Base-by-base conservation (phyloP, 30 jellyfish, hydroid and myxozoan genomes). In the Catostylus mosaicus region DNA sequence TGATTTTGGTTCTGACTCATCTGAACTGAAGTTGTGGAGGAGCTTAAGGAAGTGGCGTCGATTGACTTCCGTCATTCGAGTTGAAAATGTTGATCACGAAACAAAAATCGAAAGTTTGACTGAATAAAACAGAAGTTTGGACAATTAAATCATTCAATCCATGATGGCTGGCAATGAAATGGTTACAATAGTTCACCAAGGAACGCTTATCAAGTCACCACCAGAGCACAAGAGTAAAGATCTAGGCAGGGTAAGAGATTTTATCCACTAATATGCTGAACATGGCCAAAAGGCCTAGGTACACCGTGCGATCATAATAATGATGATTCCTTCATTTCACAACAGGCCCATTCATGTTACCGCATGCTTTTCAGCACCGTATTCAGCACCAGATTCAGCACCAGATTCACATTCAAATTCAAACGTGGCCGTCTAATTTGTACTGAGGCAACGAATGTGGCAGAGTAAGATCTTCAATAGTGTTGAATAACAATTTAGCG, bases 151-250 rank as follows among this genome's bases (percentile, higher is more conserved):
- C 56, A 43, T 20, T 59, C 29, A 12, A 2, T n/a, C 66, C 62
- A 54, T 1, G 34, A 85, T 69, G 86, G 77, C 88, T 9, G 84
- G 64, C 36, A 69, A 30, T 45, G 84, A 89, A 18, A 75, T 80
- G 29, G 59, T 87, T 35, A 48, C 56, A 16, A 31, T 94, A 20
- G 54, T 94, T 50, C 90, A 80, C 63, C 83, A 79, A 57, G 99
- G 99, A 38, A 29, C 50, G 20, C 82, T 94, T 22, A 83, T 83
- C 57, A 94, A 94, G 68, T 94, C 99, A 29, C 99, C 99, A 34
- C 99, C 99, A 10, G 95, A 94, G 59, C 67, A 61, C 74, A 94
- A 94, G 82, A 82, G 91, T 70, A 80, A 82, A 79, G 93, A 94
- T 33, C 85, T 72, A 27, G 51, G 72, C 68, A 82, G 96, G 97